Evolutionary conservation across 2,113 vertebrate species (phyloP).

Genomic region (Catagonus wagneri): DNA sequence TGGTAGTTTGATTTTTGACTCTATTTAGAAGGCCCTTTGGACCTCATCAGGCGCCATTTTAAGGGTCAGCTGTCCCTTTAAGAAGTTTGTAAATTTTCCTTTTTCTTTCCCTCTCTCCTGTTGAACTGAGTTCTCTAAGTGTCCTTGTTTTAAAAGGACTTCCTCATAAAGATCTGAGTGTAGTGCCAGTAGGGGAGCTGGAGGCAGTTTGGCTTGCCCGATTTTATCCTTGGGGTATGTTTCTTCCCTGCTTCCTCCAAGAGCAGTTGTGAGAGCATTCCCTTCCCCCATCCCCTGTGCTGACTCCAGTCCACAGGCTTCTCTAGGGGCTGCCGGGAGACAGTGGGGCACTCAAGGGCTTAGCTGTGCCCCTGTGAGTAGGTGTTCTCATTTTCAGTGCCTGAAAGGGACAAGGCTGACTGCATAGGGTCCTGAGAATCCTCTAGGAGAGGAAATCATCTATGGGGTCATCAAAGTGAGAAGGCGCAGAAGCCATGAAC

Average conservation of each 20-base stretch:
- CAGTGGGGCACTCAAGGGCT: background rate
- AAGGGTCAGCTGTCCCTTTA: background rate
- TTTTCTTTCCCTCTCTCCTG: background rate
- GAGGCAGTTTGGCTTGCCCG: background rate
- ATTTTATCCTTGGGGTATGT: background rate
- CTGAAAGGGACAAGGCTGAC: background rate
- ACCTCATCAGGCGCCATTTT: background rate
- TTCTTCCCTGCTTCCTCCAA: background rate
- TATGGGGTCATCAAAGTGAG: background rate
- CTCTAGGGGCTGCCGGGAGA: background rate
- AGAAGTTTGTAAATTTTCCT: background rate
- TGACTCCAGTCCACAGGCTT: background rate
- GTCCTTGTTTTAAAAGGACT: background rate
- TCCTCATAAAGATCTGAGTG: background rate
- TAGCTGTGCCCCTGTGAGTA: background rate
- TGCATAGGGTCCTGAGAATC: background rate
- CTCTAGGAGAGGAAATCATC: background rate
- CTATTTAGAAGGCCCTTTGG: background rate
- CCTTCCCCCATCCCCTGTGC: background rate
- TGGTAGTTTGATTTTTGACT: background rate
- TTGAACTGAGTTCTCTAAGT: background rate
- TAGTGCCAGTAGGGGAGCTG: background rate
- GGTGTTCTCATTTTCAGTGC: background rate
- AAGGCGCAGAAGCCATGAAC: background rate
- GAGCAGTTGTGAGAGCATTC: background rate